Conservation (phyloP, 1,140 invertebrate genomes). For the Tigriopus japonicus region DNA sequence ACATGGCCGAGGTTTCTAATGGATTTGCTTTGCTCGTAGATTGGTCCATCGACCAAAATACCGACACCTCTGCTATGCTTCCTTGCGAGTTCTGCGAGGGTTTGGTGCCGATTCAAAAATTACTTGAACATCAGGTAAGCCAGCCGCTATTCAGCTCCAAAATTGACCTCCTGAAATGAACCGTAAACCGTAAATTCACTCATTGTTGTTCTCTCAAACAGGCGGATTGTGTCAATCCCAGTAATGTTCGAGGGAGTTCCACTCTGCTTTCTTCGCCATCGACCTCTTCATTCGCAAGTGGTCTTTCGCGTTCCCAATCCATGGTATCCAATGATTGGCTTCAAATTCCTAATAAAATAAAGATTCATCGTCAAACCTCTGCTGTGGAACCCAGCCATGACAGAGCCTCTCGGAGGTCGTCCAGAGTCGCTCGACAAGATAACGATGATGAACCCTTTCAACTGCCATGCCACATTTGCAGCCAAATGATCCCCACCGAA, state of each 20-base stretch:
- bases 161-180: too few species aligned
- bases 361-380: neutral
- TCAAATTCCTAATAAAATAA: neutral
- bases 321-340: neutral
- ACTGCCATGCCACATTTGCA: neutral
- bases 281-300: neutral
- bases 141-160: too few species aligned
- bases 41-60: too few species aligned
- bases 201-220: neutral
- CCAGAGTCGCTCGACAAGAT: neutral
- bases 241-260: slow-evolving; percentile 3
- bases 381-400: neutral
- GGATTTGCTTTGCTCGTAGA: too few species aligned
- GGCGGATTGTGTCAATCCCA: slow-evolving; percentile 14
- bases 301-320: neutral
- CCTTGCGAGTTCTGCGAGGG: slow-evolving; percentile 14
- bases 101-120: slow-evolving; percentile 10
- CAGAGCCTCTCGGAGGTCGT: neutral
- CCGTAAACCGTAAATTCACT: too few species aligned
- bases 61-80: neutral
- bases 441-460: neutral
- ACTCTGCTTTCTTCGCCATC: neutral
- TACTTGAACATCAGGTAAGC: slow-evolving; percentile 10
- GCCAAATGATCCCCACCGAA: neutral
- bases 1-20: too few species aligned